Conservation (phyloP, 1,140 invertebrate genomes). For the Riptortus pedestris region DNA sequence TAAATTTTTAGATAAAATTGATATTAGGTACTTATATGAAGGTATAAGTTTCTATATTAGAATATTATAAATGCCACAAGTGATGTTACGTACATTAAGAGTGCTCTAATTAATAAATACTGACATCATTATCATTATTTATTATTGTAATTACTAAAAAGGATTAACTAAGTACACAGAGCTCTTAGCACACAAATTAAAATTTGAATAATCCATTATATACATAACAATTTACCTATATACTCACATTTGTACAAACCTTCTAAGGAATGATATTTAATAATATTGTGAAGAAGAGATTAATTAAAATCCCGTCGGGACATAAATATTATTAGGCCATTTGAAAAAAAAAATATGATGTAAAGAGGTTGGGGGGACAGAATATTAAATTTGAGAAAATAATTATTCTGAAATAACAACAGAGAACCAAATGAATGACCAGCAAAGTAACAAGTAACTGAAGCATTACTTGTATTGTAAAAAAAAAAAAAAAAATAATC, state of each 20-base stretch:
- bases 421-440: no score
- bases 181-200: not conserved
- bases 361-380: not conserved
- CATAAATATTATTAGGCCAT: not conserved
- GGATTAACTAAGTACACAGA: not conserved
- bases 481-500: no score
- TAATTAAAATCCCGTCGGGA: no score
- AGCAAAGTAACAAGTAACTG: no score
- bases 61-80: not conserved
- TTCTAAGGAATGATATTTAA: no score
- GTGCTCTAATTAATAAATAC: not conserved
- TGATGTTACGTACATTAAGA: not conserved
- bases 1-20: not conserved
- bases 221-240: not conserved
- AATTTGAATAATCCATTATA: not conserved
- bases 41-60: not conserved
- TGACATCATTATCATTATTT: not conserved
- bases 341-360: not conserved
- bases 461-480: no score
- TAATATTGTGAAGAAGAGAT: no score
- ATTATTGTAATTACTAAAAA: not conserved
- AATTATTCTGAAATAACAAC: no score
- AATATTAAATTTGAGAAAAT: no score
- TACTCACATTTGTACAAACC: not conserved
- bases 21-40: not conserved